phyloP scores from a whole-genome alignment of 2,113 vertebrate genomes.

The Turdus rufiventris region DNA sequence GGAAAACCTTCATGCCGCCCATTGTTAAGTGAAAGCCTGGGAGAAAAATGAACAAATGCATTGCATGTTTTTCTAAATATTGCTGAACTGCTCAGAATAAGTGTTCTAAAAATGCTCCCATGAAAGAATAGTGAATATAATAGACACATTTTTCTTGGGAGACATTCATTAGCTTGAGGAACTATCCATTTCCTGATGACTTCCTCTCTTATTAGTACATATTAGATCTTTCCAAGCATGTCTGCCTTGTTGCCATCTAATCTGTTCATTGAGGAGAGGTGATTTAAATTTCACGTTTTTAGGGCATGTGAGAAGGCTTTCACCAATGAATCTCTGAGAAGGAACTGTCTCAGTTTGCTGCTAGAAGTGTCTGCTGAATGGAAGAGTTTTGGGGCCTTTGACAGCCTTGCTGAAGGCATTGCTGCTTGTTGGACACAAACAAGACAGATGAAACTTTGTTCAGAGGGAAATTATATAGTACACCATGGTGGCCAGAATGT shows the following conservation, averaged over 20 bases:
- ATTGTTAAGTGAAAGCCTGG: conserved; percentile 44
- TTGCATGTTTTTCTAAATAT: background rate
- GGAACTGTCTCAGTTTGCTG: background rate
- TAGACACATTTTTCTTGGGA: background rate
- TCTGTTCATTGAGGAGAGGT: background rate
- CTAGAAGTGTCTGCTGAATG: background rate
- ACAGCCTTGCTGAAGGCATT: background rate
- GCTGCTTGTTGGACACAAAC: background rate
- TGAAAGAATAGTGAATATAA: background rate
- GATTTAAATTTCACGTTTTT: background rate
- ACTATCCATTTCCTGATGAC: background rate
- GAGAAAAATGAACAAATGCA: conserved; percentile 25
- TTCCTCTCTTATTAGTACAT: background rate
- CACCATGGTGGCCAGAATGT: background rate
- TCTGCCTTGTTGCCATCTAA: background rate
- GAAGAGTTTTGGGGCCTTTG: background rate
- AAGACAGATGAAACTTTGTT: background rate
- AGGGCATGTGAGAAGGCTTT: background rate
- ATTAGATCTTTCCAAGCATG: background rate
- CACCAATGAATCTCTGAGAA: background rate
- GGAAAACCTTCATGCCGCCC: conserved; percentile 13
- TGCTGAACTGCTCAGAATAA: background rate
- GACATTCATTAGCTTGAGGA: background rate
- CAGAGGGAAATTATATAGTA: background rate
- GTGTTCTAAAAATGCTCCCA: background rate